A percentile compares a stretch with the other conserved stretches of the same genome.
phyloP scores from a whole-genome alignment of 2,888 invertebrate species.

The Apotomis turbidana region DNA sequence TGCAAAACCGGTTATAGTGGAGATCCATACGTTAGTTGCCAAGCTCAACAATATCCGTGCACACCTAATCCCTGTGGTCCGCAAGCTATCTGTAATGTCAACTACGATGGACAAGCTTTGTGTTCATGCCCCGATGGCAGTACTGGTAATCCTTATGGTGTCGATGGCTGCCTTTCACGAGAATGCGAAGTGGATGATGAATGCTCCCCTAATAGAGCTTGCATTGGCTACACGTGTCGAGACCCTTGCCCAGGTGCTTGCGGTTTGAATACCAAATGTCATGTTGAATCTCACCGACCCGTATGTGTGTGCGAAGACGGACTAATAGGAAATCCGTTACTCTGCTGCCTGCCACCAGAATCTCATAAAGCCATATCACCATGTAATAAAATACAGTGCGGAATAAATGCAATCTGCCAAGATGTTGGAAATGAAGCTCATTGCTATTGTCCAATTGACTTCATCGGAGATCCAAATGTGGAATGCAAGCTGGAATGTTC shows the following conservation, averaged over 20 bases:
- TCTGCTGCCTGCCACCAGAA: constrained; percentile 86
- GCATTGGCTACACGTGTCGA: constrained; percentile 90
- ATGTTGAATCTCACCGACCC: constrained; percentile 91
- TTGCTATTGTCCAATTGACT: constrained; percentile 90
- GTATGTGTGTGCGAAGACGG: constrained; percentile 90
- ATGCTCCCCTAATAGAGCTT: constrained; percentile 88
- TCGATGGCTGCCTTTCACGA: constrained; percentile 89
- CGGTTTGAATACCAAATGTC: constrained; percentile 89
- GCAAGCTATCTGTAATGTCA: constrained; percentile 88
- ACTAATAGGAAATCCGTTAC: constrained; percentile 90
- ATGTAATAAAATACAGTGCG: constrained; percentile 90
- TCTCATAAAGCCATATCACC: constrained; percentile 85
- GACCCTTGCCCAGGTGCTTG: constrained; percentile 94
- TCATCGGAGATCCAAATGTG: constrained; percentile 90
- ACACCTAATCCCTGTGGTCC: constrained; percentile 92
- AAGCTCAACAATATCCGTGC: constrained; percentile 88
- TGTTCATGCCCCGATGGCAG: constrained; percentile 90
- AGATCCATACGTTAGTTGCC: constrained; percentile 91
- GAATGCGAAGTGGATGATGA: constrained; percentile 92
- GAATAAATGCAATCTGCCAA: constrained; percentile 90
- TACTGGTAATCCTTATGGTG: constrained; percentile 89
- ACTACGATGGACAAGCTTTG: constrained; percentile 87
- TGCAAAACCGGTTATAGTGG: constrained; percentile 90
- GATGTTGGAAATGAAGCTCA: constrained; percentile 87
- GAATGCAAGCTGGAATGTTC: constrained; percentile 92